phyloP scores from a whole-genome alignment of 2,113 vertebrate genomes.

The Tragelaphus buxtoni region DNA sequence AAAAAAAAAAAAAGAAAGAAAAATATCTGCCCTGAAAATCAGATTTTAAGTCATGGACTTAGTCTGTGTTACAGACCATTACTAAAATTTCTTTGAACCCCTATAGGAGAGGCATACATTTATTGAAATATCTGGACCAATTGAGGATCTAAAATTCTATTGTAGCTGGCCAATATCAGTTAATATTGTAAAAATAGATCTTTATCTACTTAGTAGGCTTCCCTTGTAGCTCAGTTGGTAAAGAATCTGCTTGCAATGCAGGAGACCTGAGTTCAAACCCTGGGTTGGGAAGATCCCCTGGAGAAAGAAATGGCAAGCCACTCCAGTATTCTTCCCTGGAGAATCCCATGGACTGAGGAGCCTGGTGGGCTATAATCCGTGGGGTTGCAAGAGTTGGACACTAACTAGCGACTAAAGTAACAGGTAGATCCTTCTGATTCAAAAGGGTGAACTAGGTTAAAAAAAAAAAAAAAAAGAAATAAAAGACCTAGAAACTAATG shows the following conservation, averaged over 20 bases:
- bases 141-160: background rate
- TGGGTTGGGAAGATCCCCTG: background rate
- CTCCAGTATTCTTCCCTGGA: background rate
- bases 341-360: background rate
- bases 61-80: too few species aligned
- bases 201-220: background rate
- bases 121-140: background rate
- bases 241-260: background rate
- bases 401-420: background rate
- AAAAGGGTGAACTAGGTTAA: background rate
- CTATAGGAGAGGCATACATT: background rate
- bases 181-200: background rate
- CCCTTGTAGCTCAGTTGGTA: background rate
- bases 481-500: background rate
- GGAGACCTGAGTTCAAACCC: background rate
- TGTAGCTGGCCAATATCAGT: background rate
- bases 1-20: background rate
- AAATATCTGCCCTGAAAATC: too few species aligned
- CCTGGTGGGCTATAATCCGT: background rate
- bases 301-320: background rate
- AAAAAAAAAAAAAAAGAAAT: background rate
- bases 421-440: background rate
- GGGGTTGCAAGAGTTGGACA: background rate
- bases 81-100: background rate
- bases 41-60: too few species aligned